Percentiles rank a stretch among this genome's conserved stretches.
Conservation (phyloP, 2,113 vertebrate genomes). For the Eurystomus gularis region DNA sequence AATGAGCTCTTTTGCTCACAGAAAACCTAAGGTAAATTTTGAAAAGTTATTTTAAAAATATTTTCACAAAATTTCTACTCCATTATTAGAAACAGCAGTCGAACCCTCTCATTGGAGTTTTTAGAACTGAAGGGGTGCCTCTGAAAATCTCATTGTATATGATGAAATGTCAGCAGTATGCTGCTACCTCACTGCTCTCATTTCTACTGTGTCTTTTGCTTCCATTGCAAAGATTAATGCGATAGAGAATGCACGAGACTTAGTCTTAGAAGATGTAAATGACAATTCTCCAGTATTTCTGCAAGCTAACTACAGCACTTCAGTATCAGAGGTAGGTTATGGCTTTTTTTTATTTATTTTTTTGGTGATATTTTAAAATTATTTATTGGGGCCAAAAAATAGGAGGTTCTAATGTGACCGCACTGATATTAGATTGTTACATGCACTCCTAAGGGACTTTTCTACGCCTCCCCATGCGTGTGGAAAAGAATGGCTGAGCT, state of each 20-base stretch:
- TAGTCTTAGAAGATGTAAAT: constrained; percentile 65
- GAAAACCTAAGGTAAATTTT: neutral
- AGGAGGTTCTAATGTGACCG: neutral
- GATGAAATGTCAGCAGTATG: neutral
- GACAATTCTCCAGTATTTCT: constrained; percentile 74
- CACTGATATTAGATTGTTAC: accelerated
- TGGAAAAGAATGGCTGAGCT: neutral
- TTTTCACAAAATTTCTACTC: neutral
- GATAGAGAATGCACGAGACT: neutral
- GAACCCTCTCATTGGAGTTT: neutral
- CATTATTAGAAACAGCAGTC: neutral
- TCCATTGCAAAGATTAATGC: neutral
- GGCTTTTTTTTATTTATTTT: neutral
- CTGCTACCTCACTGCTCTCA: neutral
- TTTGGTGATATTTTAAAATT: neutral
- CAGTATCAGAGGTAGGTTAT: constrained; percentile 74
- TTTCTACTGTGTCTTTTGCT: neutral
- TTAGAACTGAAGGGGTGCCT: neutral
- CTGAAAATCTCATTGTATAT: neutral
- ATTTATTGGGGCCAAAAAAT: neutral
- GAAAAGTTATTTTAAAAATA: neutral
- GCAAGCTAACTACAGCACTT: neutral
- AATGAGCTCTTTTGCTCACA: neutral
- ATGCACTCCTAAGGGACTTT: accelerated
- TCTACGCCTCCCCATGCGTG: accelerated